Evolutionary conservation across 2,797 vertebrate genomes (phyloP).

Genomic region (Neomorphus geoffroyi): DNA sequence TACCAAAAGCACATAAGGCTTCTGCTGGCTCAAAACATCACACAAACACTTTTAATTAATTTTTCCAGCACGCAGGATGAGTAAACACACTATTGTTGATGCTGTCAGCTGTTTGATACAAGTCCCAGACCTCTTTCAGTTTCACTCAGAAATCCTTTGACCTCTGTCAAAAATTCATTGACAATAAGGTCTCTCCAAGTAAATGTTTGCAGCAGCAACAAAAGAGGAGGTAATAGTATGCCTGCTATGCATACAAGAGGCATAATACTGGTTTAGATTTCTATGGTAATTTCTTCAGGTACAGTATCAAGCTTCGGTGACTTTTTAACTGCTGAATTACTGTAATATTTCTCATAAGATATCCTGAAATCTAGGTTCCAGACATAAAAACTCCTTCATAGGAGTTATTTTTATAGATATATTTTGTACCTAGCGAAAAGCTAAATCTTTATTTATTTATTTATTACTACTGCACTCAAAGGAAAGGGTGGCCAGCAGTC

Average conservation of each 20-base stretch:
- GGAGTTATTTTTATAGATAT: too few species aligned
- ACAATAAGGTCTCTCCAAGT: slow-evolving; percentile 59
- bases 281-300: slow-evolving; percentile 63
- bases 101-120: slow-evolving; percentile 49
- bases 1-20: not conserved
- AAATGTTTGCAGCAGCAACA: slow-evolving; percentile 64
- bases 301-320: not conserved
- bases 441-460: not conserved
- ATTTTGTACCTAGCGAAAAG: not conserved
- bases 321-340: slow-evolving; percentile 46
- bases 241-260: slow-evolving; percentile 54
- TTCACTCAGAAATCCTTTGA: slow-evolving; percentile 58
- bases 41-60: slow-evolving; percentile 61
- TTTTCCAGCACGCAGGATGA: slow-evolving; percentile 45
- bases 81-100: slow-evolving; percentile 56
- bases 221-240: slow-evolving; percentile 55
- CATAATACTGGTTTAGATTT: slow-evolving; percentile 31
- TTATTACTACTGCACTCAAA: not conserved
- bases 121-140: slow-evolving; percentile 58
- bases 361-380: not conserved
- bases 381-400: not conserved
- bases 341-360: not conserved
- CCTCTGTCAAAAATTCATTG: slow-evolving; percentile 67
- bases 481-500: slow-evolving; percentile 26
- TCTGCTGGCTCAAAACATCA: not conserved